Conservation (phyloP, 2,113 vertebrate species). For the Ctenodactylus gundi region DNA sequence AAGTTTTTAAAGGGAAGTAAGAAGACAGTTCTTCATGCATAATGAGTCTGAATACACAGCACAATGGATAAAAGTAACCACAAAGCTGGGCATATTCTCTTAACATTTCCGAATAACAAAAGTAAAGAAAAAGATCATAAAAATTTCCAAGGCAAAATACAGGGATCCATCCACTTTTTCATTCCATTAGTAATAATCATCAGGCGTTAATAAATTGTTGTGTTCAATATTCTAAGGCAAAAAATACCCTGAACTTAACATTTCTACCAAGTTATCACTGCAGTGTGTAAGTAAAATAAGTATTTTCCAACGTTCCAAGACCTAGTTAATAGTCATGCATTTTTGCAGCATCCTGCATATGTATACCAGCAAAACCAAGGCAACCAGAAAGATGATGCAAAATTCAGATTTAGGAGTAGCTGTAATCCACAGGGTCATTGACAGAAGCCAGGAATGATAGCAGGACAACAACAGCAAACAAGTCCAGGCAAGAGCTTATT, state of each 20-base stretch:
- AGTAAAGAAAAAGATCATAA: background rate
- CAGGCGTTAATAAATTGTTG: background rate
- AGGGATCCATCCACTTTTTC: background rate
- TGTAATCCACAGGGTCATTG: background rate
- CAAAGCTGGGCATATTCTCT: background rate
- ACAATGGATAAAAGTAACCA: background rate
- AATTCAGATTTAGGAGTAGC: background rate
- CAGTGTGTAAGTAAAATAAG: conserved; percentile 10
- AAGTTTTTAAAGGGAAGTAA: background rate
- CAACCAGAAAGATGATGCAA: background rate
- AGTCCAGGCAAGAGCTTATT: no score
- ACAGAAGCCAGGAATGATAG: background rate
- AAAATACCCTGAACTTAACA: background rate
- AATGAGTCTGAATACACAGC: background rate
- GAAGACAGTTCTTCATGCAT: background rate
- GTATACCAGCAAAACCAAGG: background rate
- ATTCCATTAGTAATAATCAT: background rate
- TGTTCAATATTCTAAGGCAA: background rate
- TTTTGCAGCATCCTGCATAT: background rate
- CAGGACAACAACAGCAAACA: background rate
- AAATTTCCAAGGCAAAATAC: background rate
- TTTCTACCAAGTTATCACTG: background rate
- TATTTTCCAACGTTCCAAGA: background rate
- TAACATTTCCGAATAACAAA: background rate
- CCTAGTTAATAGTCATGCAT: background rate